Evolutionary conservation across 2,113 vertebrate genomes (phyloP).

Genomic region (Rhynchomys soricoides): DNA sequence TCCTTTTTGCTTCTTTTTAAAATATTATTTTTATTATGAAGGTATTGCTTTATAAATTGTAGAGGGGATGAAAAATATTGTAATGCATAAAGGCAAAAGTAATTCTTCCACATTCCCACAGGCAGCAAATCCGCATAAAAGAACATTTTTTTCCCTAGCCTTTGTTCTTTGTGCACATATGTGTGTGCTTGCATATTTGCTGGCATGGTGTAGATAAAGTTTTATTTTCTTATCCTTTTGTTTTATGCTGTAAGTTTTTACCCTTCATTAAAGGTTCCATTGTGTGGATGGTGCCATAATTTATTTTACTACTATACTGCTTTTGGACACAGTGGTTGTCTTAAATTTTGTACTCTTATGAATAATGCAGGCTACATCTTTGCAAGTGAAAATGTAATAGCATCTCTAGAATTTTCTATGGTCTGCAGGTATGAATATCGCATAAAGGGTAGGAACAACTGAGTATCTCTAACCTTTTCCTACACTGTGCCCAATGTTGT

Average conservation of each 20-base stretch:
- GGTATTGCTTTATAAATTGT: background rate
- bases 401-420: slow-evolving; percentile 1
- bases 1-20: background rate
- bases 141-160: background rate
- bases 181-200: background rate
- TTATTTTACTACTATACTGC: slow-evolving; percentile 22
- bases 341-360: slow-evolving; percentile 49
- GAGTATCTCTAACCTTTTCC: background rate
- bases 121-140: background rate
- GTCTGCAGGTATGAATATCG: background rate
- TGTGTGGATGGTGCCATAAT: background rate
- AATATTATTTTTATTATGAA: slow-evolving; percentile 22
- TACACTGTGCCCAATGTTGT: no score
- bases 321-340: slow-evolving; percentile 44
- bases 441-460: background rate
- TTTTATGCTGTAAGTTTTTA: background rate
- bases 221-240: slow-evolving; percentile 51
- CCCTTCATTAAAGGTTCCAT: background rate
- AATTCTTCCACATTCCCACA: background rate
- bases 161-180: background rate
- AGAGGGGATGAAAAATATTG: slow-evolving; percentile 1
- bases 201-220: background rate
- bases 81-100: background rate
- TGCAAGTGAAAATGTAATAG: slow-evolving; percentile 56
- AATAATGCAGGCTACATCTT: slow-evolving; percentile 49